These are phyloP conservation scores for Heterodera carotae DNA, from an alignment of 1,140 invertebrate species.

Conservation along the genomic window DNA sequence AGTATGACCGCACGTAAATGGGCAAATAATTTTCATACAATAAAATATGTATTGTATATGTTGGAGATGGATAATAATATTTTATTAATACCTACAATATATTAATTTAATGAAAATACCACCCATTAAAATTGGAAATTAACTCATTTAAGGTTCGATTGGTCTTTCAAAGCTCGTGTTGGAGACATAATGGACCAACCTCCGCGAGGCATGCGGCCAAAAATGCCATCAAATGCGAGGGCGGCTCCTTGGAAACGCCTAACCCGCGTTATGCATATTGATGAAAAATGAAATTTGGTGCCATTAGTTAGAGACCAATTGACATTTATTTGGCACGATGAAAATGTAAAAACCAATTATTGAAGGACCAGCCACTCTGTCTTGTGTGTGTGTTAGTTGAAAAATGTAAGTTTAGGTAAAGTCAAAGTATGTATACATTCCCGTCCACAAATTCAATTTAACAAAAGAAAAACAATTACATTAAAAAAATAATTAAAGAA, in stretches of 20 bases:
- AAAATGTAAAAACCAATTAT: not conserved
- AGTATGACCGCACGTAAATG: not conserved
- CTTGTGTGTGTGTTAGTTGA: too few relatives aligned
- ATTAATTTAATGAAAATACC: not conserved
- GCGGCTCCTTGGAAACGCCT: conserved; percentile 14
- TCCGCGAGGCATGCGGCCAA: not conserved
- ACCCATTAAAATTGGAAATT: not conserved
- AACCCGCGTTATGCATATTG: not conserved
- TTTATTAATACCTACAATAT: not conserved
- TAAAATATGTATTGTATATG: too few relatives aligned
- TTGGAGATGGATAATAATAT: too few relatives aligned
- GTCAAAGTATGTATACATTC: too few relatives aligned
- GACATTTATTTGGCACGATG: not conserved
- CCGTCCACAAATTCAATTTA: too few relatives aligned
- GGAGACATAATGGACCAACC: not conserved
- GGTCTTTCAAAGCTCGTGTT: not conserved
- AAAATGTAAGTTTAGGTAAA: too few relatives aligned
- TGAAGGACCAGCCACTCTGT: too few relatives aligned
- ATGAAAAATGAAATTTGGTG: not conserved
- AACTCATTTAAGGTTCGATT: not conserved
- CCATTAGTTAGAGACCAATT: not conserved
- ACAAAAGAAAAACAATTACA: too few relatives aligned
- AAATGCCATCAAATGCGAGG: conserved; percentile 5
- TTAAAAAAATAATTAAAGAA: too few relatives aligned
- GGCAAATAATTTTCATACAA: conserved; percentile 17